Conservation (phyloP, 2,888 invertebrate species). For the Caenorhabditis angaria region DNA sequence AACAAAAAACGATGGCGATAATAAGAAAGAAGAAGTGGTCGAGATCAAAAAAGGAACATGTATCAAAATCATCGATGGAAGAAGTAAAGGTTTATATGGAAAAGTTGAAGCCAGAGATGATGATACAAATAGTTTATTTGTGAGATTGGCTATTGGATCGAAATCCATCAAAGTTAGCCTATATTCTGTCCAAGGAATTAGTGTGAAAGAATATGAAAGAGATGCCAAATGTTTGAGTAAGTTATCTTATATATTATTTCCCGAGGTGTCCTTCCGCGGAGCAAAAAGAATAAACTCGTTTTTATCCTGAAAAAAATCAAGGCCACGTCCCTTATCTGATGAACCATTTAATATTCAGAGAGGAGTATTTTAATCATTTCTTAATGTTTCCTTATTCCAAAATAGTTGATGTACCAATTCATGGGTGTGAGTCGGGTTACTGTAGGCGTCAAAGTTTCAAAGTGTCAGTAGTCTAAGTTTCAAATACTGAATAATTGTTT, state of each 20-base stretch:
- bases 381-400: too few species aligned
- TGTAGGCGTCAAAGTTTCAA: too few species aligned
- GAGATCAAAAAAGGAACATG: slow-evolving; percentile 41
- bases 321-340: too few species aligned
- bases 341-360: too few species aligned
- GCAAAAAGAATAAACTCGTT: neutral
- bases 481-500: too few species aligned
- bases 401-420: too few species aligned
- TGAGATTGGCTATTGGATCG: slow-evolving; percentile 53
- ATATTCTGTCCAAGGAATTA: slow-evolving; percentile 80
- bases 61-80: slow-evolving; percentile 46
- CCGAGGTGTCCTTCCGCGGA: too few species aligned
- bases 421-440: too few species aligned
- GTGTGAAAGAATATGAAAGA: slow-evolving; percentile 81
- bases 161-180: slow-evolving; percentile 51
- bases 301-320: neutral
- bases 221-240: slow-evolving; percentile 58
- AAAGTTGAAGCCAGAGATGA: slow-evolving; percentile 83
- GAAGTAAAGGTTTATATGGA: slow-evolving; percentile 49
- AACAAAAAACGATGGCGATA: slow-evolving; percentile 21
- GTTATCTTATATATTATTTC: slow-evolving; percentile 19
- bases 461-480: too few species aligned
- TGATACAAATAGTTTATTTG: slow-evolving; percentile 82
- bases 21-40: slow-evolving; percentile 23
- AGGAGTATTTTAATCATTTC: too few species aligned